Evolutionary conservation across 2,888 invertebrate genomes (phyloP), one percentile per base, ranked within the genome.

Genomic region (Entomobrya proxima): DNA sequence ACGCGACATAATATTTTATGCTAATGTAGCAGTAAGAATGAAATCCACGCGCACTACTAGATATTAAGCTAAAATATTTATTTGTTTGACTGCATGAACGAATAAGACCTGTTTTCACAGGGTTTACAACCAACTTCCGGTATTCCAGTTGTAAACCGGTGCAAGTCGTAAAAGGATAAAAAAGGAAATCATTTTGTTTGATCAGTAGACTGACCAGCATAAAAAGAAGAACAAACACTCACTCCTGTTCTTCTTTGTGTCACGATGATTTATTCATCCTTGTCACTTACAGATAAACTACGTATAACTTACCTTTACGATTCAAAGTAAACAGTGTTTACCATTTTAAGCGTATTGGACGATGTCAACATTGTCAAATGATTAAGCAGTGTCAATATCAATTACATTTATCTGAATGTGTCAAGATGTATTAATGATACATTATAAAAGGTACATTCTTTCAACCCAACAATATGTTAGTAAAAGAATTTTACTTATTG

Each of bases 81-180:
- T 32, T 24, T 40, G n/a, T n/a, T n/a, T n/a, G n/a, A n/a, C 44
- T 44, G 15, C 30, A 69, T 13, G 50, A 27, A 50, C n/a, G 21
- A 55, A 13, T 35, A 37, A 52, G 75, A 76, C 75, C 67, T 67
- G 67, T 67, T 67, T 67, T 67, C 15, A 24, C 30, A 50, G 27
- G 77, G 35, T 77, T 61, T 77, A 77, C 77, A 77, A 77, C 61
- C 15, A 40, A 30, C 61, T 77, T 77, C 77, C 77, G 77, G 77
- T 77, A 61, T 27, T 77, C 77, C 77, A 77, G 77, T 77, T 77
- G 50, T 47, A 44, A 69, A 69, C n/a, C n/a, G 13, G 21, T 13
- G 2, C n/a, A 40, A 72, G 15, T 47, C 6, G 47, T 44, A 21
- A 72, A 44, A 24, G 30, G 32, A 30, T 72, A 15, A n/a, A n/a